Evolutionary conservation across 2,888 invertebrate genomes (phyloP).

Genomic region (Cephus nigrinus): DNA sequence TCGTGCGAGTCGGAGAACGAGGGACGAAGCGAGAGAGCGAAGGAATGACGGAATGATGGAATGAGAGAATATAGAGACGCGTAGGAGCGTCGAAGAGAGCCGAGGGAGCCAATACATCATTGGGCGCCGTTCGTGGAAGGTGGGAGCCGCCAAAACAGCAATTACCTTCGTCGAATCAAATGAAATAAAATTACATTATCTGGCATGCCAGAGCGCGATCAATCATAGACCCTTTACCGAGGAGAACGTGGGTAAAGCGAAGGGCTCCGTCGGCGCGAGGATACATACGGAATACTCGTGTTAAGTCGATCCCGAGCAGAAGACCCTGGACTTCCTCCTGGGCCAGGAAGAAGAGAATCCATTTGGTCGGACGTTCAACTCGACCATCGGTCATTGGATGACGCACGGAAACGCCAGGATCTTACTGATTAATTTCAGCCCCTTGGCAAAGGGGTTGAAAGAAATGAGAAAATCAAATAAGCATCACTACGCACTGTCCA

Average conservation of each 20-base stretch:
- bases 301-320: neutral
- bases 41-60: conserved; percentile 16
- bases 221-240: conserved; percentile 59
- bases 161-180: conserved; percentile 64
- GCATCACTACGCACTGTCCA: neutral
- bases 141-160: conserved; percentile 62
- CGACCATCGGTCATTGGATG: conserved; percentile 41
- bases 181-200: conserved; percentile 67
- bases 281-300: conserved; percentile 3
- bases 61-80: conserved; percentile 15
- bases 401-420: conserved; percentile 34
- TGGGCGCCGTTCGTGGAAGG: conserved; percentile 49
- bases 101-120: conserved; percentile 61
- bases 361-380: conserved; percentile 27
- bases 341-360: conserved; percentile 35
- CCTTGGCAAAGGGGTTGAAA: conserved; percentile 2
- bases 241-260: conserved; percentile 4
- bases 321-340: conserved; percentile 1
- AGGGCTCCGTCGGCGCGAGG: neutral
- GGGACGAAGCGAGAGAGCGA: conserved; percentile 3
- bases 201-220: conserved; percentile 64
- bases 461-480: neutral
- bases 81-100: conserved; percentile 37
- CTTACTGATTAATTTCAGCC: conserved; percentile 34
- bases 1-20: conserved; percentile 26